Evolutionary conservation across 2,888 invertebrate species (phyloP), one percentile per base, ranked within the genome.

Genomic region (Eupithecia tripunctaria): DNA sequence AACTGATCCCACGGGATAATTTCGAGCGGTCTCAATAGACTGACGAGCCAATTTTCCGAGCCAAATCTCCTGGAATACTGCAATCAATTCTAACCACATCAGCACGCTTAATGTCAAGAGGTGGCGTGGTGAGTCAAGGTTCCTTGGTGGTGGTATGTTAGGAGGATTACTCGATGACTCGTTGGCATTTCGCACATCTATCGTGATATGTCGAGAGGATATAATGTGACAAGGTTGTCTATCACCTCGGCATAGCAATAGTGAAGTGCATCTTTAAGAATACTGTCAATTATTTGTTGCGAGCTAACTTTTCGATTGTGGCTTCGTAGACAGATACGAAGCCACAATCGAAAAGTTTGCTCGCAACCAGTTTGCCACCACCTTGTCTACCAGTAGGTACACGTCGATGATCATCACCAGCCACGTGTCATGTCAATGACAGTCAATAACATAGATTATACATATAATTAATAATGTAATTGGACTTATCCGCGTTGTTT

Each of bases 201-300:
- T 56, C 56, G 56, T 56, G 56, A 56, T 56, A 56, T 56, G 56
- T 56, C 56, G 56, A 56, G 56, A 25, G 25, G 56, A 56, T 56
- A 56, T 25, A 56, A 25, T 56, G 56, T 25, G 56, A 25, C 56
- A 56, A 56, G 56, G 56, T 25, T 25, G 8, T 14, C 56, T 56
- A 25, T 2, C 51, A 51, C 12, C 2, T 56, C 51, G n/a, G 51
- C 21, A 56, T 21, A 21, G 21, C 2, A 51, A 51, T 51, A n/a
- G 1, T 51, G 6, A 21, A 51, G 51, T 51, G 18, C 21, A 56
- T 41, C 15, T 38, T 14, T 41, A 41, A 0, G 18, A n/a, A 47
- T 7, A n/a, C 5, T 43, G 15, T 18, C 43, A 43, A 43, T 43
- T 43, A 43, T n/a, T n/a, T n/a, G n/a, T 47, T 47, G n/a, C n/a